These are phyloP conservation scores for Ranitomeya variabilis DNA, from an alignment of 2,113 vertebrate species.

Conservation along the genomic window DNA sequence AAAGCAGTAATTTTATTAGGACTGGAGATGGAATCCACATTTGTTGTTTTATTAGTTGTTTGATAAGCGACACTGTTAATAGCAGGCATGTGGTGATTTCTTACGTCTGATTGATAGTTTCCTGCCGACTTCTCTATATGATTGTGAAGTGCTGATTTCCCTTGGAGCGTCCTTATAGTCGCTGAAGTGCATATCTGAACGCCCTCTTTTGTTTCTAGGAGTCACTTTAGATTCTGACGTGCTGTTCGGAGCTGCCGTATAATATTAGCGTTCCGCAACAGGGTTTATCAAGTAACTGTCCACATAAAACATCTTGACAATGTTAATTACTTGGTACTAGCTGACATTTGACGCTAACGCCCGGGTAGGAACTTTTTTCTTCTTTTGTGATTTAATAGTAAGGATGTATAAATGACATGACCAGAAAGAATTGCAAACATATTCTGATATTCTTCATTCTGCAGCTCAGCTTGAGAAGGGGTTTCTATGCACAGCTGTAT, in stretches of 20 bases:
- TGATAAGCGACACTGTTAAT: constrained; percentile 64
- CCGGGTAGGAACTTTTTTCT: background rate
- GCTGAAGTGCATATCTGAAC: constrained; percentile 32
- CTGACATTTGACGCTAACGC: constrained; percentile 14
- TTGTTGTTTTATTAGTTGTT: constrained; percentile 65
- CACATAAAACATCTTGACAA: constrained; percentile 53
- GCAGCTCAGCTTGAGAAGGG: background rate
- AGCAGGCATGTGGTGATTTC: constrained; percentile 61
- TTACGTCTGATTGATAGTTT: constrained; percentile 63
- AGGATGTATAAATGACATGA: background rate
- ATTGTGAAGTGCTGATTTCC: constrained; percentile 62
- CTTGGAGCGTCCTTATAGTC: constrained; percentile 57
- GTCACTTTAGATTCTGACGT: constrained; percentile 39
- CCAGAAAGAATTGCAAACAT: background rate
- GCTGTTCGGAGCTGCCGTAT: constrained; percentile 48
- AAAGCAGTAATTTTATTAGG: no score
- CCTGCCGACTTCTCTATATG: constrained; percentile 29
- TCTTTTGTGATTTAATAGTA: background rate
- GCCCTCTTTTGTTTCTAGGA: constrained; percentile 32
- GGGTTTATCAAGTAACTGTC: constrained; percentile 47
- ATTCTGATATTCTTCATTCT: background rate
- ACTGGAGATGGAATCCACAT: no score
- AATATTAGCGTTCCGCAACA: constrained; percentile 24
- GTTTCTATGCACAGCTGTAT: background rate
- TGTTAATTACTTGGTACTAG: constrained; percentile 49